Conservation (phyloP, 2,113 vertebrate genomes). For the Tiliqua scincoides region DNA sequence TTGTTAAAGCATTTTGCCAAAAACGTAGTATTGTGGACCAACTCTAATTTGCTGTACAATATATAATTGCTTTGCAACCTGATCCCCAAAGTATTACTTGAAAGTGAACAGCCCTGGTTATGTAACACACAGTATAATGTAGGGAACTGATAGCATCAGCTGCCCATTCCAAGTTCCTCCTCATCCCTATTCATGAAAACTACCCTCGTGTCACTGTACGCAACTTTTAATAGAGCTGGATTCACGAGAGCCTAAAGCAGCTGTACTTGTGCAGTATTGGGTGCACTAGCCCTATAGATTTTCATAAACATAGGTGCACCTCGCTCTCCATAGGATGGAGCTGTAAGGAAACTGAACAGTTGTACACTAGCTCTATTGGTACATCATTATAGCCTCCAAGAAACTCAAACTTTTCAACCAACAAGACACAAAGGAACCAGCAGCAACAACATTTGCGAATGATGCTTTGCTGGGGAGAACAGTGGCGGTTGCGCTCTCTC, state of each 20-base stretch:
- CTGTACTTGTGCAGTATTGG: background rate
- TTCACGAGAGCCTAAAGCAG: background rate
- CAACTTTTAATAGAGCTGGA: background rate
- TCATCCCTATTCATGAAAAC: background rate
- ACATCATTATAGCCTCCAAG: background rate
- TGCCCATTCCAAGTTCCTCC: background rate
- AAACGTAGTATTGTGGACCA: background rate
- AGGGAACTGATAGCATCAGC: background rate
- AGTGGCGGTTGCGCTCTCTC: too few species aligned
- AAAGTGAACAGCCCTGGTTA: background rate
- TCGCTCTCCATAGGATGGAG: background rate
- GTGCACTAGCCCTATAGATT: background rate
- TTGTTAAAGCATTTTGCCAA: background rate
- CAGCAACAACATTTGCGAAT: too few species aligned
- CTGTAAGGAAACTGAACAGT: too few species aligned
- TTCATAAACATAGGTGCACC: background rate
- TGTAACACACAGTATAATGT: slow-evolving; percentile 2
- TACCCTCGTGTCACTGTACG: background rate
- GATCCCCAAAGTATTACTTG: background rate
- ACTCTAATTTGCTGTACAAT: background rate
- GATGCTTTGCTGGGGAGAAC: too few species aligned
- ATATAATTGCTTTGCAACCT: background rate
- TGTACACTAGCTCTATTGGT: background rate
- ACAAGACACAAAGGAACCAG: background rate
- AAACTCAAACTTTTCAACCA: background rate